Evolutionary conservation across 1,140 invertebrate species (phyloP).

Genomic region (Temnothorax longispinosus): DNA sequence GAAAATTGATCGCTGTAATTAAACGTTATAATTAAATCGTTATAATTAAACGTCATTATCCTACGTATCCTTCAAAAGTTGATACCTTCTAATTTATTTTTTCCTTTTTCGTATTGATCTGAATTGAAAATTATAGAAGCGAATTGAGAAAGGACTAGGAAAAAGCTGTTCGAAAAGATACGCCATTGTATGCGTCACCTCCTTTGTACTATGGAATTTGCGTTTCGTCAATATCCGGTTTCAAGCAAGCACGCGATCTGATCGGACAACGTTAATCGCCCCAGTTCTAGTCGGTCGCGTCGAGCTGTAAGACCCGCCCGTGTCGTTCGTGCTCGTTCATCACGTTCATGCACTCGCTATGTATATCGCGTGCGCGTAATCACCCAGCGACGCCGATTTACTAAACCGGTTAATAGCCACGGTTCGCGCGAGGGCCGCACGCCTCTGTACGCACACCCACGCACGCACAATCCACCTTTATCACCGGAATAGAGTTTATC

Average conservation of each 20-base stretch:
- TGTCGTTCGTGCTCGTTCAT: slow-evolving; percentile 22
- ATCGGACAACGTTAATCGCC: slow-evolving; percentile 52
- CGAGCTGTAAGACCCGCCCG: slow-evolving; percentile 21
- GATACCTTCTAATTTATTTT: neutral
- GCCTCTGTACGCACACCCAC: neutral
- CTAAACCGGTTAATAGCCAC: slow-evolving; percentile 66
- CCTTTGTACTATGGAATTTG: slow-evolving; percentile 5
- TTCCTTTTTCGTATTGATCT: neutral
- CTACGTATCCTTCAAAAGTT: neutral
- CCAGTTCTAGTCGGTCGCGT: slow-evolving; percentile 38
- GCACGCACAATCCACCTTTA: neutral
- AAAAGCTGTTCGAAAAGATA: neutral
- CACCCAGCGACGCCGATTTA: slow-evolving; percentile 57
- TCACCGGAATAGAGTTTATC: neutral
- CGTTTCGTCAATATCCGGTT: slow-evolving; percentile 37
- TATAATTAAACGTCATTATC: neutral
- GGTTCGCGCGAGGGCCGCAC: neutral
- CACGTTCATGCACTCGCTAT: neutral
- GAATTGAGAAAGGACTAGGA: neutral
- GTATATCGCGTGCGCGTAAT: slow-evolving; percentile 65
- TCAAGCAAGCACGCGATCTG: slow-evolving; percentile 29
- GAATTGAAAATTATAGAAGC: neutral
- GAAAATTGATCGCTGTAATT: neutral
- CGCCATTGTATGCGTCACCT: neutral
- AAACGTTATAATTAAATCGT: too few relatives aligned